Evolutionary conservation across 1,140 invertebrate species (phyloP).

Genomic region (Meloidogyne chitwoodi): DNA sequence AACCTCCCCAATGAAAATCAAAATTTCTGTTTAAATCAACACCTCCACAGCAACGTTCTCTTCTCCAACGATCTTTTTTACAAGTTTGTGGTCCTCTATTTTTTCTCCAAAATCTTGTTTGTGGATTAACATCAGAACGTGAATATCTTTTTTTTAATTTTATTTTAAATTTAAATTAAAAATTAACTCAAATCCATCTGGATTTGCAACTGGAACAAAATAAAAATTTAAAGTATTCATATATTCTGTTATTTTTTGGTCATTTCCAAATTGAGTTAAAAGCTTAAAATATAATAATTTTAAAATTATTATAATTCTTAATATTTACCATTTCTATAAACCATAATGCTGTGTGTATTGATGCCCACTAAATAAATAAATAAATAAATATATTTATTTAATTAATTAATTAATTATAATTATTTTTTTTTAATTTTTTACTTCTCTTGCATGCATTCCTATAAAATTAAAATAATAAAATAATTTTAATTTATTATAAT

Average conservation of each 20-base stretch:
- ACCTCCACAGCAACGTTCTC: constrained; percentile 57
- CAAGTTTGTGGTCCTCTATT: constrained; percentile 51
- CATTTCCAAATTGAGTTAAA: constrained; percentile 47
- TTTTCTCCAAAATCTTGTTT: constrained; percentile 57
- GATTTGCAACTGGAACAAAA: constrained; percentile 63
- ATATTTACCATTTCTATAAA: constrained; percentile 56
- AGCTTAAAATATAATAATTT: constrained; percentile 31
- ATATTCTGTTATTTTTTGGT: constrained; percentile 51
- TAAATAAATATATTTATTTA: not conserved
- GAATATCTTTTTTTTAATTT: constrained; percentile 32
- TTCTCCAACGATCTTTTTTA: constrained; percentile 57
- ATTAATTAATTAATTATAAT: not conserved
- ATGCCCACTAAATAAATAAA: constrained; percentile 55
- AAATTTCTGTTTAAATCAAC: constrained; percentile 63
- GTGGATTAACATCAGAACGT: constrained; percentile 54
- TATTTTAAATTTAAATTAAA: not conserved
- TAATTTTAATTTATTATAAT: constrained; percentile 54
- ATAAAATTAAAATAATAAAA: not conserved
- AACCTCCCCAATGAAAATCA: constrained; percentile 59
- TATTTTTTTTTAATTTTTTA: too few relatives aligned
- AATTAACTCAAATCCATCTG: constrained; percentile 57
- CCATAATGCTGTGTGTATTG: constrained; percentile 61
- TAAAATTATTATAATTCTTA: not conserved
- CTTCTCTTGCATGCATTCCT: constrained; percentile 27
- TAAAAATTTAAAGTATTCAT: constrained; percentile 62